Base-by-base conservation (phyloP, 2,797 vertebrate genomes). In the Lepidocolaptes lacrymiger region DNA sequence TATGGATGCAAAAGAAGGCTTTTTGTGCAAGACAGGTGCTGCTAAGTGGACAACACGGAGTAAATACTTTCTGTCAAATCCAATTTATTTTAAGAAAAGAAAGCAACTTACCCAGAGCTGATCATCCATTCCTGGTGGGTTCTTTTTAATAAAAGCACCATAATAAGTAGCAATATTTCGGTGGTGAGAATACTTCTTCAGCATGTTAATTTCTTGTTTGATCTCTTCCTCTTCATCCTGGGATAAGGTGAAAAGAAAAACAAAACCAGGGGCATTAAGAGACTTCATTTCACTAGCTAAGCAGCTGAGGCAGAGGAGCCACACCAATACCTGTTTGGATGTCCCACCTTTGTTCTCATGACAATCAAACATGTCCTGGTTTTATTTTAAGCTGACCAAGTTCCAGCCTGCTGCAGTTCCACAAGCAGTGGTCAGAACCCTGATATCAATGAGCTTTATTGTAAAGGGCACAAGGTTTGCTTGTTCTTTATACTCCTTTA, bases 201-300 rank as follows among this genome's bases (percentile, higher is more conserved):
- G 97, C 99, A 99, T 99, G 97, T 99, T 99, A 97, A 99, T 99
- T 97, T 99, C 99, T 41, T 99, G 99, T 97, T 99, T 99, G 98
- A 99, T 99, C 98, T 99, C 99, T 97, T 99, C 99, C 94, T 99
- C 99, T 98, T 99, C 99, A 98, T 99, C 99, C 99, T 99, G 83
- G 66, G 63, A 74, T 36, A 56, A 85, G 56, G 51, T 1, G 3
- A 62, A 78, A 94, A 83, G 20, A 51, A 79, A 91, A 62, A 95
- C 63, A 74, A 73, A 85, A 64, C 16, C n/a, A 58, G 32, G 72
- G n/a, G 64, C 79, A 79, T 59, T 49, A 85, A 94, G 84, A 84
- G 37, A 48, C 14, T 2, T 12, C 26, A 49, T 27, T 85, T 64
- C 43, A 37, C 41, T 3, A 72, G 41, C 23, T 49, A 61, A 69